These are phyloP conservation scores for Drosophila bipectinata DNA, from an alignment of 1,140 invertebrate genomes.

Conservation along the genomic window DNA sequence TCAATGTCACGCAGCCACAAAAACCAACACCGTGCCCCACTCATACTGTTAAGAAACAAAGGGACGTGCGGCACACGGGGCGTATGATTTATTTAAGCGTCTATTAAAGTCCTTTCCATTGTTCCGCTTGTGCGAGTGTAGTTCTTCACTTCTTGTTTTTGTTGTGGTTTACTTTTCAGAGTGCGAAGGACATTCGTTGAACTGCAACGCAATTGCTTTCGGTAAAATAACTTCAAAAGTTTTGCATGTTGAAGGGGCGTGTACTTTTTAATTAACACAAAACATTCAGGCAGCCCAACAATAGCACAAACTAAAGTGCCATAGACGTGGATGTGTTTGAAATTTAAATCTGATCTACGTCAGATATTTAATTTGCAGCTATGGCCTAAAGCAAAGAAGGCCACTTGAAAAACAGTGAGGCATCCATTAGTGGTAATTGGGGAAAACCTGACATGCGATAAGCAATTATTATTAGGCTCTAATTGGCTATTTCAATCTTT, in stretches of 20 bases:
- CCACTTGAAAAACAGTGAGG: background rate
- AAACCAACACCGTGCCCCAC: constrained; percentile 7
- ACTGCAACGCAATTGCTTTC: constrained; percentile 54
- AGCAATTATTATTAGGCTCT: background rate
- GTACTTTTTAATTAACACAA: constrained; percentile 58
- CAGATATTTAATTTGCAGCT: constrained; percentile 29
- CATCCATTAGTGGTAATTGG: background rate
- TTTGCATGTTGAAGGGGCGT: constrained; percentile 34
- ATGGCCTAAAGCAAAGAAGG: constrained; percentile 8
- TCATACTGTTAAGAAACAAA: constrained; percentile 13
- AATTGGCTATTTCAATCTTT: background rate
- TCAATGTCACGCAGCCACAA: constrained; percentile 63
- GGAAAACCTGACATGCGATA: background rate
- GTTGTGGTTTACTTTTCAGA: constrained; percentile 28
- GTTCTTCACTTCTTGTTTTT: constrained; percentile 13
- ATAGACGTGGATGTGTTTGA: constrained; percentile 6
- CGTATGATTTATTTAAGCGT: constrained; percentile 76
- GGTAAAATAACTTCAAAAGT: constrained; percentile 52
- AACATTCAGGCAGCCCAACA: constrained; percentile 5
- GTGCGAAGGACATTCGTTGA: constrained; percentile 70
- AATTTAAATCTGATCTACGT: constrained; percentile 37
- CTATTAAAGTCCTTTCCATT: constrained; percentile 69
- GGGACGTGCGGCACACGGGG: constrained; percentile 49
- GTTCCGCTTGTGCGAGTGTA: constrained; percentile 37
- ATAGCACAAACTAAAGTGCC: background rate